Base-by-base conservation (phyloP, 2,888 invertebrate genomes). In the Nomada hirtipes region DNA sequence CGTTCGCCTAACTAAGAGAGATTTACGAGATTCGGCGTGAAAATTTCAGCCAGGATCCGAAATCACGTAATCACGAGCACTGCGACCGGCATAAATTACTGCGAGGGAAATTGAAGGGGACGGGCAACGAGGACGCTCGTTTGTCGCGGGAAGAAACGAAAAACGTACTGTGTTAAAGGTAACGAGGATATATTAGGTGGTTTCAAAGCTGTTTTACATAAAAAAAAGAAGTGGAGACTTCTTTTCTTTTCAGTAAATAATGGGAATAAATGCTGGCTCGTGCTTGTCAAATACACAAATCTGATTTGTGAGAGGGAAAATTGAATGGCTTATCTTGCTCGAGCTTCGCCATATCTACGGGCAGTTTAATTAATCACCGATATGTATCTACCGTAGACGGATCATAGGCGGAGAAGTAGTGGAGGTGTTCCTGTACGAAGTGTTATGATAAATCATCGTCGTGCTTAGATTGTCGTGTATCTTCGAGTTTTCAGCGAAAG, bases 401-500 rank as follows among this genome's bases (percentile, higher is more conserved):
- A 55, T 67, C 76, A 60, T 20, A 59, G 59, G 64, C 53, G 71
- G 55, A 74, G 74, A 76, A 83, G 76, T 70, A 70, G 59, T 78
- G 63, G 18, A 59, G 67, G 65, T 55, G 67, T 69, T 73, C 68
- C 67, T 26, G 15, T 42, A 29, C 23, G 29, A 20, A 57, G 36
- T 10, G 26, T 20, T 68, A 77, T 83, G 57, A 75, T 84, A 84
- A 82, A 80, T 84, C 83, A 74, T 74, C 20, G 4, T 47, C 26
- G 47, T 70, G 47, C 57, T 60, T 29, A 50, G 44, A 57, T 52
- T 65, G 44, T 26, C 65, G 26, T 53, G 61, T 60, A 20, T 50
- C 52, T 55, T 73, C 47, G 9, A 57, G 42, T 57, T 36, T 20
- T 60, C 47, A 15, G 47, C 11, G 47, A 15, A 13, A 47, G 15